Evolutionary conservation across 2,113 vertebrate genomes (phyloP), one percentile per base, ranked within the genome.

Genomic region (Cololabis saira): DNA sequence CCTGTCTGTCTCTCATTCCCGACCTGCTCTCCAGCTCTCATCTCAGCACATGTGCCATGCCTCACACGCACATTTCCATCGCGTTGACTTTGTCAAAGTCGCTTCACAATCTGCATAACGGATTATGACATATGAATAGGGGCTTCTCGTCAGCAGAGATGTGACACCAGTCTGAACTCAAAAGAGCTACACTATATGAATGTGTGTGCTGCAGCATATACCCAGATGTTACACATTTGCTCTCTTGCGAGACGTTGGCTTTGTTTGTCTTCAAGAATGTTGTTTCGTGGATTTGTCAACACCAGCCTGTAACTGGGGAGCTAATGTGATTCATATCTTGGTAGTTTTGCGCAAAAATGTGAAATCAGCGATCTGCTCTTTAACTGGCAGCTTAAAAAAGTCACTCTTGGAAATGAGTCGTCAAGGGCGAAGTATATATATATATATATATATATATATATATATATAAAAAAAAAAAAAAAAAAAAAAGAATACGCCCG

Each of bases 81-180:
- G 59, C 6, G 5, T 37, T 37, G 33, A 37, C 27, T 59, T 58
- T 78, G 78, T 87, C 78, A 81, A n/a, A 17, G 9, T 73, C 17
- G 6, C 47, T 30, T 12, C 12, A 24, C 22, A 14, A 18, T 16
- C 37, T 15, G 8, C 17, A 16, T 41, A 10, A 21, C 4, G 4
- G 43, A n/a, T 37, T 14, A 7, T 15, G 11, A 8, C 14, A 12
- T 48, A 24, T 37, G 27, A n/a, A 12, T 19, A 12, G 18, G 17
- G 15, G 11, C 18, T 21, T 33, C 18, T 14, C 53, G 40, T 2
- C 1, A 12, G 7, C 42, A 5, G 17, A 13, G 57, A 45, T 42
- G 30, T 18, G 43, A 60, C 17, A 24, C 10, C 12, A 8, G 16
- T 16, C 16, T 30, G 1, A 4, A 9, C 43, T 61, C 24, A 30